Evolutionary conservation across 2,797 vertebrate species (phyloP).

Genomic region (Sarcophilus harrisii): DNA sequence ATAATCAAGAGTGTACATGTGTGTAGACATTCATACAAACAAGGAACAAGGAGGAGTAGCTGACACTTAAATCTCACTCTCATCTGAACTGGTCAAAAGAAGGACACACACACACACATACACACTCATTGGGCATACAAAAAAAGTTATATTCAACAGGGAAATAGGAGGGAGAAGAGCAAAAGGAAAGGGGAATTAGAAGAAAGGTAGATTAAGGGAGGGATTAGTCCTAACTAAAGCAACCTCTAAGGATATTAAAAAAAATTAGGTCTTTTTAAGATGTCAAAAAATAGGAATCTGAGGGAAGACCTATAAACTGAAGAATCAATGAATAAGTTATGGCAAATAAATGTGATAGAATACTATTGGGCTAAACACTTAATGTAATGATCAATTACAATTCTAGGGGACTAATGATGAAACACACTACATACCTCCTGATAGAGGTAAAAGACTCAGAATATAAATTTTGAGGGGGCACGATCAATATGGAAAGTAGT

Average conservation of each 20-base stretch:
- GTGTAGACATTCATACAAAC: not conserved
- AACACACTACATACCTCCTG: not conserved
- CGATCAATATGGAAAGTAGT: not conserved
- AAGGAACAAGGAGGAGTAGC: not conserved
- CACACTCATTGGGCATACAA: not conserved
- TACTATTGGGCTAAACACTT: not conserved
- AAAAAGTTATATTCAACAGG: not conserved
- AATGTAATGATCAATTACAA: not conserved
- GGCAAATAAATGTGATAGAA: not conserved
- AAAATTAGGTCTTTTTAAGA: not conserved
- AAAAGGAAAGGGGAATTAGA: not conserved
- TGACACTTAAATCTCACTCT: not conserved
- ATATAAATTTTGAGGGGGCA: not conserved
- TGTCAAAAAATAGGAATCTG: not conserved
- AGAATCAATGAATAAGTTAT: not conserved
- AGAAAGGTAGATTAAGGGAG: not conserved
- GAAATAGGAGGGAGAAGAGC: not conserved
- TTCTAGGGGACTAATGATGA: not conserved
- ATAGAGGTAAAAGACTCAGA: not conserved
- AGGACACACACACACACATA: not conserved
- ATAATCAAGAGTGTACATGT: not conserved
- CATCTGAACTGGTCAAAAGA: not conserved
- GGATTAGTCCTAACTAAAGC: not conserved
- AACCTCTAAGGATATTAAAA: not conserved
- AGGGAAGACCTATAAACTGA: not conserved